These are phyloP conservation scores for Prionailurus bengalensis DNA, from an alignment of 2,113 vertebrate genomes.

Conservation along the genomic window DNA sequence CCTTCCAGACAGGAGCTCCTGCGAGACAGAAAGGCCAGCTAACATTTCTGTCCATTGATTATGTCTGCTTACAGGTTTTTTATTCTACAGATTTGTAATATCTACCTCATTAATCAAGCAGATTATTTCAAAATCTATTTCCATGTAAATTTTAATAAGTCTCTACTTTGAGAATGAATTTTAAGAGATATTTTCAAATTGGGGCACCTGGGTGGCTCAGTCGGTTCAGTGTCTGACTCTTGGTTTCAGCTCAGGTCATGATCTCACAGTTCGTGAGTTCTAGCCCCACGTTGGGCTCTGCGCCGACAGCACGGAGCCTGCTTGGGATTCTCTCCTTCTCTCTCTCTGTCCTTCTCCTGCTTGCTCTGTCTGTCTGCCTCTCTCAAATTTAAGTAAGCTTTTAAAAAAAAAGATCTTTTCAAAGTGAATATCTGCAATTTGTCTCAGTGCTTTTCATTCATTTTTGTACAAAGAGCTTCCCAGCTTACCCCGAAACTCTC, in stretches of 20 bases:
- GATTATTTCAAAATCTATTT: slow-evolving; percentile 14
- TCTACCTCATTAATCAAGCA: neutral
- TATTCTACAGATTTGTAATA: neutral
- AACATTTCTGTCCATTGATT: neutral
- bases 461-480: neutral
- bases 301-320: too few relatives aligned
- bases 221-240: too few relatives aligned
- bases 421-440: neutral
- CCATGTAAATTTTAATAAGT: neutral
- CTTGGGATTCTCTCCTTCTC: too few relatives aligned
- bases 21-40: neutral
- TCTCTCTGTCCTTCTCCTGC: too few relatives aligned
- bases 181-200: neutral
- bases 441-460: too few relatives aligned
- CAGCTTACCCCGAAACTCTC: neutral
- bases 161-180: neutral
- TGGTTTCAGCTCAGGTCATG: too few relatives aligned
- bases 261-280: too few relatives aligned
- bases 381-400: too few relatives aligned
- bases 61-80: neutral
- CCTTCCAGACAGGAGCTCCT: neutral
- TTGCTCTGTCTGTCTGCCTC: too few relatives aligned
- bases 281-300: too few relatives aligned
- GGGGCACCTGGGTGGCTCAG: too few relatives aligned
- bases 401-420: neutral